Conservation (phyloP, 2,888 invertebrate genomes). For the Ormyrus rosae region DNA sequence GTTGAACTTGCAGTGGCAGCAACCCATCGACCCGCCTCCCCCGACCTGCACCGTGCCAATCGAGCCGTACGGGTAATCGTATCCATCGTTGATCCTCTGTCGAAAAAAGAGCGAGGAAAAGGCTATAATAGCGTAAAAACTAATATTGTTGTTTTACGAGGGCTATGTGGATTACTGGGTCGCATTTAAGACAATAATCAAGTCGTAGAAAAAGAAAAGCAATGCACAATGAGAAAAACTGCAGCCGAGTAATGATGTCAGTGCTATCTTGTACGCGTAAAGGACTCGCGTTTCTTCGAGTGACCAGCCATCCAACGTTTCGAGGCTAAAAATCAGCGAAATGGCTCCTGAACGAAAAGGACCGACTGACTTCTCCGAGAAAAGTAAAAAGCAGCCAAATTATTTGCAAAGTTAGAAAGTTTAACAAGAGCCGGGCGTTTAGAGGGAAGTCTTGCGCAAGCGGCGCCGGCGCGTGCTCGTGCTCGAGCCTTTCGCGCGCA, state of each 20-base stretch:
- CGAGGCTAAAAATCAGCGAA: no score
- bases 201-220: no score
- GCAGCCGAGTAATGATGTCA: no score
- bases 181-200: no score
- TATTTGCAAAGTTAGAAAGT: slow-evolving; percentile 43
- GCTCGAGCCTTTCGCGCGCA: background rate
- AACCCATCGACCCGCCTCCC: slow-evolving; percentile 39
- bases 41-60: slow-evolving; percentile 21
- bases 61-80: slow-evolving; percentile 54
- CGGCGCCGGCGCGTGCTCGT: background rate
- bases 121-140: no score
- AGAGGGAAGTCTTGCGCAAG: slow-evolving; percentile 22
- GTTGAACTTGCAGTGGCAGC: slow-evolving; percentile 67
- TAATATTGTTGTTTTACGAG: no score
- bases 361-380: slow-evolving; percentile 14
- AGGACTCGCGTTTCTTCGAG: no score
- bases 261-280: no score
- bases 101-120: background rate
- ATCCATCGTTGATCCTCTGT: background rate
- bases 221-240: no score
- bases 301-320: no score
- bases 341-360: background rate
- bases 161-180: no score
- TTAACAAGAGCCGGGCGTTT: slow-evolving; percentile 2
- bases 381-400: slow-evolving; percentile 7